phyloP scores from a whole-genome alignment of 2,888 invertebrate genomes.

The Drosophila melanosoma region DNA sequence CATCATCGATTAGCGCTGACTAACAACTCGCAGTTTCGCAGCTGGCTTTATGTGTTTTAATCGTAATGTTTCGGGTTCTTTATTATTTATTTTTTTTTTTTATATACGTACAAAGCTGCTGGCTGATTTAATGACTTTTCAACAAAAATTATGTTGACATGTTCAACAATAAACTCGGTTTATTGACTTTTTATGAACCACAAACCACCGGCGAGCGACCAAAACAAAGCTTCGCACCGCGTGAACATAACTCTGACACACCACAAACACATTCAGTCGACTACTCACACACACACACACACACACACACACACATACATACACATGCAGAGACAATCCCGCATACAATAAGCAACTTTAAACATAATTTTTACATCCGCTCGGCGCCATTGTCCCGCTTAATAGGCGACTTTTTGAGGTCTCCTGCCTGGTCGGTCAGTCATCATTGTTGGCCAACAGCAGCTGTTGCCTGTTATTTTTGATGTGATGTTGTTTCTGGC shows the following conservation, averaged over 20 bases:
- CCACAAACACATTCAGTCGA: constrained; percentile 34
- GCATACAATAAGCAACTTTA: constrained; percentile 45
- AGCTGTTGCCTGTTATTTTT: constrained; percentile 22
- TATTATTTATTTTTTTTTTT: constrained; percentile 1
- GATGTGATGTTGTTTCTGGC: constrained; percentile 18
- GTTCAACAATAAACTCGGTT: constrained; percentile 67
- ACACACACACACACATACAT: constrained; percentile 27
- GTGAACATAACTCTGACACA: constrained; percentile 34
- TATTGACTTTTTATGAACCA: constrained; percentile 79
- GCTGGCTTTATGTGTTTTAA: constrained; percentile 14
- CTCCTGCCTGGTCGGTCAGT: constrained; percentile 40
- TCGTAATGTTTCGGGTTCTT: constrained; percentile 20
- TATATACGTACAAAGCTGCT: constrained; percentile 9
- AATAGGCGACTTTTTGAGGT: constrained; percentile 45
- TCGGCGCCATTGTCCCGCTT: constrained; percentile 69
- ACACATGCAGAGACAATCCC: not conserved
- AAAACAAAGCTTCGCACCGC: constrained; percentile 61
- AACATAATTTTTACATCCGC: constrained; percentile 77
- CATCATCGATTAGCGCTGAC: constrained; percentile 25
- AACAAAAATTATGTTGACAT: constrained; percentile 69
- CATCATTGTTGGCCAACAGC: constrained; percentile 33
- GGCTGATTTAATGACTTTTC: constrained; percentile 70
- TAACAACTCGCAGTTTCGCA: constrained; percentile 17
- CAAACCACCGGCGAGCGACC: constrained; percentile 49
- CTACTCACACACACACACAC: constrained; percentile 4